Base-by-base conservation (phyloP, 2,797 vertebrate species). In the Gobio occitaniae region DNA sequence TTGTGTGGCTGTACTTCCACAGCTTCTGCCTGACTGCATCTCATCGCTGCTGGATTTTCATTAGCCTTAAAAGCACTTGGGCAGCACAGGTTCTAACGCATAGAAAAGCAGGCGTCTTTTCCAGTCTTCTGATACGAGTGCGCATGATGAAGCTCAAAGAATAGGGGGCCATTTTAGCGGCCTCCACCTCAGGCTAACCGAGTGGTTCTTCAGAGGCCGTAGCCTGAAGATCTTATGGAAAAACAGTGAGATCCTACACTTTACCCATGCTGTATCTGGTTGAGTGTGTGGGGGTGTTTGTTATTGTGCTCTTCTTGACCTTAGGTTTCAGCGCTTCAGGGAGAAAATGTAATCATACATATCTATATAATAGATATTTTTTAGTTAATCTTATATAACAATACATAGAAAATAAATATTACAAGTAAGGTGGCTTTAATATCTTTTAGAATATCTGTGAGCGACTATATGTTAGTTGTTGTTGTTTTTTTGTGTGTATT, bases 21-120 rank as follows among this genome's bases (percentile, higher is more conserved):
- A 29, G 19, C 56, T 74, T 86, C 66, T 54, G 86, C 63, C 21
- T 68, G 63, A 47, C 69, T 72, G 56, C 54, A 38, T 80, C 59
- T 80, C 29, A 72, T 19, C 1, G 77, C 83, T 85, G 19, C 54
- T 66, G 84, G 84, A 77, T 54, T 85, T 79, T 80, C 69, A 80
- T 85, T 80, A 85, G 77, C 84, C 56, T 85, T 72, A 80, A 85
- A 79, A 80, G 84, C 84, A 84, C 65, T 78, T 59, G 38, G 65
- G 83, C 29, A 19, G 65, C 52, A 70, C 63, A 78, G 75, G 83
- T 84, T 69, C 52, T 16, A 59, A 61, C 0, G 11, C 52, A 50
- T 21, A 61, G 41, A 71, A 47, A 84, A 71, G 66, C 75, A 61
- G 76, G 1, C 41, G 54, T 78, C 83, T 78, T 84, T 84, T 84